Base-by-base conservation (phyloP, 2,888 invertebrate genomes). In the Plemyria rubiginata region DNA sequence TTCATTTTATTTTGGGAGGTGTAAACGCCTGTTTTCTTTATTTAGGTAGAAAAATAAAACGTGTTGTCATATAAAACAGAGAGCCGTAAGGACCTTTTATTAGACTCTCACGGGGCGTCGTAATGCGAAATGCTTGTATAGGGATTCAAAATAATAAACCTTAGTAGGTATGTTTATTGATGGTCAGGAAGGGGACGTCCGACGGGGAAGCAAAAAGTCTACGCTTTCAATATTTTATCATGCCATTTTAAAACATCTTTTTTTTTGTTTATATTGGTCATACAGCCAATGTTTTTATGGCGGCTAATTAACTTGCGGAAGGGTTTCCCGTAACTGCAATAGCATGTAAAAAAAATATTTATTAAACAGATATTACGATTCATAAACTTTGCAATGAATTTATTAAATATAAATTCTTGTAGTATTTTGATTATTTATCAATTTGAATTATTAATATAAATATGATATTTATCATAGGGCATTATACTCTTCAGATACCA, bases 21-120 rank as follows among this genome's bases (percentile, higher is more conserved):
- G 32, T 32, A 32, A 8, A 32, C 8, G 32, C 32, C 28, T 36
- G 13, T 49, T 65, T 67, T 68, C 65, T 58, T 50, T 16, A 45
- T 82, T 74, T 71, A 78, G 22, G 22, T 68, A 67, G 66, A 62
- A 73, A 67, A 73, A 71, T 75, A 77, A 72, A 74, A 69, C 62
- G 53, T 32, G 60, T 48, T 65, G 60, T 29, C 62, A 53, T 71
- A 73, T 73, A 76, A 76, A 77, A 75, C 66, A 65, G 60, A 69
- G 69, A 73, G 67, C 65, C 68, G 67, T 71, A 67, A 71, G 63
- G 70, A 62, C 60, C 68, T 65, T 75, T 77, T 77, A 79, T 77
- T 74, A 75, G 70, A 70, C 67, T 73, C 67, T 68, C 67, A 60
- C 62, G 56, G 62, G 68, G 55, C 58, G 57, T 16, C 62, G 62